These are phyloP conservation scores for Hydrolagus colliei DNA, from an alignment of 2,797 vertebrate genomes.

Conservation along the genomic window DNA sequence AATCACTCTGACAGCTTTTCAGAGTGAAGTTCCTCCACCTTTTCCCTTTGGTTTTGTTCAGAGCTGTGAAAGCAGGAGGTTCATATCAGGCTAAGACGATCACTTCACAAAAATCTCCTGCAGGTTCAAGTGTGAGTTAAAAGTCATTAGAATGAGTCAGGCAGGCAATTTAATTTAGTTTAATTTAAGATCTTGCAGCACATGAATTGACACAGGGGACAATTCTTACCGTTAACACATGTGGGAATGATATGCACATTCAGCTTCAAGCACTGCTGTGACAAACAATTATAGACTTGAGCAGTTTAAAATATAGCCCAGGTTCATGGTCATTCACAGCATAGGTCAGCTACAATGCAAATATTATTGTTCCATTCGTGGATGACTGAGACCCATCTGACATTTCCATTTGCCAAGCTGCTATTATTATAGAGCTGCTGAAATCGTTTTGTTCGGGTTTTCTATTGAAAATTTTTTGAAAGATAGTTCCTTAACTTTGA, in stretches of 20 bases:
- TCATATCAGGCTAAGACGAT: background rate
- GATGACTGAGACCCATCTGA: background rate
- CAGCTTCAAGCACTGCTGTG: background rate
- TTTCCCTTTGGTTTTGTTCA: background rate
- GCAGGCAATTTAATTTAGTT: constrained; percentile 4
- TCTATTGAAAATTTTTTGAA: background rate
- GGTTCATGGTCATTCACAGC: background rate
- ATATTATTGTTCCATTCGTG: constrained; percentile 6
- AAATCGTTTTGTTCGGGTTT: background rate
- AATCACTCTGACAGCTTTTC: background rate
- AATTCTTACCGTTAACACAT: background rate
- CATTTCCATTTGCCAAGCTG: background rate
- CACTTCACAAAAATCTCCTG: background rate
- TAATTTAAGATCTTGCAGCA: background rate
- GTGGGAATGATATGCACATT: background rate
- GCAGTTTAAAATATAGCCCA: background rate
- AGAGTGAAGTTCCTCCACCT: background rate
- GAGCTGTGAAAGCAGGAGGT: background rate
- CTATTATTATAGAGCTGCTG: background rate
- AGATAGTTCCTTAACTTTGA: background rate
- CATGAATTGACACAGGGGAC: background rate
- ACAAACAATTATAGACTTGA: background rate
- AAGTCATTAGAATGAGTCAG: background rate
- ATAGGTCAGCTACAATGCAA: background rate
- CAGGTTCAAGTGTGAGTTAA: constrained; percentile 5